Conservation (phyloP, 2,113 vertebrate species). For the Myrmophylax atrothorax region DNA sequence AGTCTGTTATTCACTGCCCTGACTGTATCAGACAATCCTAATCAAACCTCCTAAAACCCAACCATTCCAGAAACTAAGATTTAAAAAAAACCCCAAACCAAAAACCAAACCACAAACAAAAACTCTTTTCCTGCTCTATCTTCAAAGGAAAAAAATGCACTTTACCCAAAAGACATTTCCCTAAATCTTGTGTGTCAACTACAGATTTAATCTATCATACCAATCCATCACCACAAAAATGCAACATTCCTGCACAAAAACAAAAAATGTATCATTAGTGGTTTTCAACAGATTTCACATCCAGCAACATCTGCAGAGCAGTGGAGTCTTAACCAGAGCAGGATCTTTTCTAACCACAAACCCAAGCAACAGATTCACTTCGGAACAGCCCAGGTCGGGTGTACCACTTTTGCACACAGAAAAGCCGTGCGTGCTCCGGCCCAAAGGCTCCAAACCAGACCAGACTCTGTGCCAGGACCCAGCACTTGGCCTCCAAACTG, state of each 20-base stretch:
- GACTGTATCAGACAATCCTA: not conserved
- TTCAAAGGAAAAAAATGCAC: slow-evolving; percentile 43
- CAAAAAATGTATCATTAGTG: slow-evolving; percentile 65
- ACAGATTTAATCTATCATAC: slow-evolving; percentile 38
- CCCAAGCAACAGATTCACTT: slow-evolving; percentile 49
- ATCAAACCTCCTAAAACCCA: not conserved
- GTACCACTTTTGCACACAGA: not conserved
- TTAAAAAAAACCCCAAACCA: not conserved
- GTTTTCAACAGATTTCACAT: slow-evolving; percentile 54
- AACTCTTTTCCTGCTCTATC: not conserved
- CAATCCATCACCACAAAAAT: slow-evolving; percentile 67
- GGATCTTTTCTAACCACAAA: slow-evolving; percentile 58
- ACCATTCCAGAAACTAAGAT: not conserved
- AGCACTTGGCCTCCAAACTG: not conserved
- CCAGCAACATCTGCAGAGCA: slow-evolving; percentile 60
- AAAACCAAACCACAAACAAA: not conserved
- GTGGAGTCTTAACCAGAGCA: slow-evolving; percentile 45
- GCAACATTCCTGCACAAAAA: slow-evolving; percentile 55
- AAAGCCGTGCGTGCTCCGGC: not conserved
- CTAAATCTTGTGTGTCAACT: slow-evolving; percentile 1
- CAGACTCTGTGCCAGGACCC: not conserved
- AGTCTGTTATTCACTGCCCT: not conserved
- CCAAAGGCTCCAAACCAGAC: not conserved
- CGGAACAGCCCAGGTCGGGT: slow-evolving; percentile 49
- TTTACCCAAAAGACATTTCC: not conserved